Evolutionary conservation across 2,888 invertebrate species (phyloP).

Genomic region (Eupithecia dodoneata): DNA sequence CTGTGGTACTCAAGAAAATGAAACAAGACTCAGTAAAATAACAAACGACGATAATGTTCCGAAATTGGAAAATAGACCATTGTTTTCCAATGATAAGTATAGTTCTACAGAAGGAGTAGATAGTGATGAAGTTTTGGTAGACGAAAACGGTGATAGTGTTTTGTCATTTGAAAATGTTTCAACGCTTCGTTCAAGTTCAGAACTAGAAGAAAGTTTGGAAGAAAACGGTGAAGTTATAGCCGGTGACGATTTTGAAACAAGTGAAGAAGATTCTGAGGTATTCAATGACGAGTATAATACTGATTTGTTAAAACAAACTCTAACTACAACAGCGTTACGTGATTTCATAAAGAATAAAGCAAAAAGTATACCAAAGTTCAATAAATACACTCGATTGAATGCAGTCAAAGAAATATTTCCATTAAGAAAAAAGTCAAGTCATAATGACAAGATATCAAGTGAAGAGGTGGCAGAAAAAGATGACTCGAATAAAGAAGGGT

Average conservation of each 20-base stretch:
- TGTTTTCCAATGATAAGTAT: not conserved
- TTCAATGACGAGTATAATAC: not conserved
- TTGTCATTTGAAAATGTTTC: not conserved
- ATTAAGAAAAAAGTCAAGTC: not conserved
- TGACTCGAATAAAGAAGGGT: not conserved
- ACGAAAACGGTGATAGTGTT: not conserved
- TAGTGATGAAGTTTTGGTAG: not conserved
- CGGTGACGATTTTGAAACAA: not conserved
- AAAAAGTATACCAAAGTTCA: not conserved
- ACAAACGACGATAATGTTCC: not conserved
- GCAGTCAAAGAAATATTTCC: not conserved
- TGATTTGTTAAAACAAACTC: not conserved
- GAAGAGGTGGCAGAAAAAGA: not conserved
- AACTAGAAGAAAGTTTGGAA: not conserved
- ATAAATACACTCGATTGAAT: not conserved
- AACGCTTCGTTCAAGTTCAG: not conserved
- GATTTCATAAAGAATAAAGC: not conserved
- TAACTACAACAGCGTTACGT: not conserved
- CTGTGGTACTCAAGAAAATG: not conserved
- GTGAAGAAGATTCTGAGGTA: not conserved
- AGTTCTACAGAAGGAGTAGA: not conserved
- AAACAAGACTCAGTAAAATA: not conserved
- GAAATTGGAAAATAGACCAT: not conserved
- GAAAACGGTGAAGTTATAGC: not conserved
- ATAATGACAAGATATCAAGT: not conserved